phyloP scores from a whole-genome alignment of 2,113 vertebrate species.

The Pelodiscus sinensis region DNA sequence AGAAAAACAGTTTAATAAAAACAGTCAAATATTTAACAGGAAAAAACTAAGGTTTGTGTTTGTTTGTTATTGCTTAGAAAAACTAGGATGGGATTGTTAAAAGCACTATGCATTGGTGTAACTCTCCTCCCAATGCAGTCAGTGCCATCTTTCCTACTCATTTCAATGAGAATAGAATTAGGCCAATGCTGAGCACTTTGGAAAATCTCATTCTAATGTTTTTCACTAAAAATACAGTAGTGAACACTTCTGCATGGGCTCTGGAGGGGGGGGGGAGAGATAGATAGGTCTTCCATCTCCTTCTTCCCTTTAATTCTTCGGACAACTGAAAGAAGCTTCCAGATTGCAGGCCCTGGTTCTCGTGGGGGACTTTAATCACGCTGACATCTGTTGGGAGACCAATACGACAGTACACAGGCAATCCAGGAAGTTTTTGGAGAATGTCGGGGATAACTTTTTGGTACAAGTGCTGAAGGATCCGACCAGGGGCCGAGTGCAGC shows the following conservation, averaged over 20 bases:
- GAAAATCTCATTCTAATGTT: not conserved
- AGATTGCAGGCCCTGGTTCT: too few species aligned
- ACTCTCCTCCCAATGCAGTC: too few species aligned
- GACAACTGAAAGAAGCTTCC: too few species aligned
- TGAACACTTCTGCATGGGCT: not conserved
- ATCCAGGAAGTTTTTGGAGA: too few species aligned
- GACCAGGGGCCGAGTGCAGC: too few species aligned
- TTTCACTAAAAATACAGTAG: not conserved
- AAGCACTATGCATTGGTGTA: too few species aligned
- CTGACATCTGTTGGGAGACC: too few species aligned
- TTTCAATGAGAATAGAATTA: not conserved
- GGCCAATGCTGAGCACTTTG: not conserved
- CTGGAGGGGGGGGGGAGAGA: not conserved
- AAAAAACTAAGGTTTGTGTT: not conserved
- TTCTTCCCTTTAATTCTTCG: not conserved
- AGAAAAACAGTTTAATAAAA: not conserved
- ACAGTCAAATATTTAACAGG: not conserved
- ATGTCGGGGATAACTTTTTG: too few species aligned
- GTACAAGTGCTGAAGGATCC: too few species aligned
- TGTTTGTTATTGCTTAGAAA: not conserved
- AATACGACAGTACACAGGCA: too few species aligned
- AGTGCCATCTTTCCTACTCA: too few species aligned
- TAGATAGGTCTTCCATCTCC: not conserved
- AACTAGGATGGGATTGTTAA: not conserved
- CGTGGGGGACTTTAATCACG: too few species aligned